Percentiles rank a stretch among this genome's conserved stretches.
Conservation (phyloP, 2,113 vertebrate genomes). For the Forbesichthys papilliferus region DNA sequence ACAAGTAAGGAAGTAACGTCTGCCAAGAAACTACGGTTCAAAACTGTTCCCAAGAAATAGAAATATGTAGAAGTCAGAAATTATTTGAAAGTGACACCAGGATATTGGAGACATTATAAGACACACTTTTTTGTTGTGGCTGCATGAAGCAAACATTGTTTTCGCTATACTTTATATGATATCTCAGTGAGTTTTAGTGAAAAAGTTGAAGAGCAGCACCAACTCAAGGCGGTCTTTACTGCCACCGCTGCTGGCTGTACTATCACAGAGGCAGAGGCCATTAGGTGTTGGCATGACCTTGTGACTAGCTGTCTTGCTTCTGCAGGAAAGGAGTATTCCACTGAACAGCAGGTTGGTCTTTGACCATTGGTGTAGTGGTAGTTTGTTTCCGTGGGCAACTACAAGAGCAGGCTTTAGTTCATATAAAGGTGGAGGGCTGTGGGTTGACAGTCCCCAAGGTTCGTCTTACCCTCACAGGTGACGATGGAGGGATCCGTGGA, state of each 20-base stretch:
- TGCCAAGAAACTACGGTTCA: too few species aligned
- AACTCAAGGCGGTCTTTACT: constrained; percentile 81
- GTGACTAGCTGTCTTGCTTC: constrained; percentile 71
- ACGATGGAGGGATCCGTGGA: constrained; percentile 52
- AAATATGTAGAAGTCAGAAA: too few species aligned
- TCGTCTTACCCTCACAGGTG: constrained; percentile 60
- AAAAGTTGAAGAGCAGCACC: too few species aligned
- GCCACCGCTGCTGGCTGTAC: constrained; percentile 80
- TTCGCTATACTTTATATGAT: too few species aligned
- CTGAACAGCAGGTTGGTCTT: constrained; percentile 62
- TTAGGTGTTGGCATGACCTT: constrained; percentile 67
- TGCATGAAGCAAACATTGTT: too few species aligned
- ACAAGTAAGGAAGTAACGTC: too few species aligned
- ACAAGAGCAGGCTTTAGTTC: constrained; percentile 49
- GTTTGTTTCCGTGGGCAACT: constrained; percentile 70
- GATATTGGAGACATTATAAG: too few species aligned
- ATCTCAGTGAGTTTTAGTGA: too few species aligned
- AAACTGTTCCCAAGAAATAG: too few species aligned
- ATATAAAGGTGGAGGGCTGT: constrained; percentile 9
- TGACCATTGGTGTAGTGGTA: constrained; percentile 59
- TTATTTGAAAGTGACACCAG: too few species aligned
- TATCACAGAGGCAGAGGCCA: constrained; percentile 78
- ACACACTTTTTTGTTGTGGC: too few species aligned
- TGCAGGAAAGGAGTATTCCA: constrained; percentile 70
- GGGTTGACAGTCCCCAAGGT: constrained; percentile 44